Evolutionary conservation across 2,797 vertebrate genomes (phyloP), one percentile per base, ranked within the genome.

Genomic region (Urocyon cinereoargenteus): DNA sequence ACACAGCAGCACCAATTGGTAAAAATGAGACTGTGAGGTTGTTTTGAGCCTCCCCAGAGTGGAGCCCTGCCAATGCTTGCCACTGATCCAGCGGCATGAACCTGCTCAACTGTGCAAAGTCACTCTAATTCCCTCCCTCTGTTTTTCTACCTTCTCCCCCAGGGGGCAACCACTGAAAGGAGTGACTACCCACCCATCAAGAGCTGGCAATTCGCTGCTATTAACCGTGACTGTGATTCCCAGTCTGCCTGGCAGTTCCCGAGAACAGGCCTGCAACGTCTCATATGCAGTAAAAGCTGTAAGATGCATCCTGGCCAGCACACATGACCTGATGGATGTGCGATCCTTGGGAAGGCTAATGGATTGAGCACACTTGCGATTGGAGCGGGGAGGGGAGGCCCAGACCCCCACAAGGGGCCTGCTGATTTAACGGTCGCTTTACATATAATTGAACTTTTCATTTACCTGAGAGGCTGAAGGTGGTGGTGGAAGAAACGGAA

Each of bases 131-230:
- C 99, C 98, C 98, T 99, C 98, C 98, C 98, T 98, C 98, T 99
- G 99, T 99, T 99, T 99, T 99, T 98, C 98, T 99, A 99, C 98
- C 99, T 99, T 99, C 98, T 98, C 99, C 99, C 99, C 98, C 98
- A 99, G 98, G 99, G 99, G 99, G 99, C 98, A 99, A 98, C 99
- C 99, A 99, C 98, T 99, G 98, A 99, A 99, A 99, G 98, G 98
- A 99, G 98, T 99, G 99, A 99, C 99, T 99, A 99, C 98, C 99
- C 99, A 99, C 99, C 98, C 99, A 99, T 98, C 98, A 98, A 99
- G 98, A 99, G 98, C 98, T 99, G 98, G 98, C 98, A 99, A 99
- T 98, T 99, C 98, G 97, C 98, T 98, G 98, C 98, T 99, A 99
- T 99, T 99, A 99, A 98, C 98, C 98, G 98, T 99, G 98, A 99